Evolutionary conservation across 2,888 invertebrate species (phyloP).

Genomic region (Tipula helvola): DNA sequence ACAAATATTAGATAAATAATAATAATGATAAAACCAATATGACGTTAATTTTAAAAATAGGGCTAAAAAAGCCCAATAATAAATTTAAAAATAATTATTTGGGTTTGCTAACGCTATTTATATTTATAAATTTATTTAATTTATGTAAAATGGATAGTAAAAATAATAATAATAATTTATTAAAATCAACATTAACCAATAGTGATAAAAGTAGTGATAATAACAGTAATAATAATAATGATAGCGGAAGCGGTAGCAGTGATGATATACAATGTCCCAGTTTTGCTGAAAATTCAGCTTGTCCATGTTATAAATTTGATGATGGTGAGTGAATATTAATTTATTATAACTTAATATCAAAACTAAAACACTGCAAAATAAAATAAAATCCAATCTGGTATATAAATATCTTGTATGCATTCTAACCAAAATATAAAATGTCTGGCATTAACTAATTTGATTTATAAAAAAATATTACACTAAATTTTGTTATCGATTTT

Average conservation of each 20-base stretch:
- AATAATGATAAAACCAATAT: not conserved
- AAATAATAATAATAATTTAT: not conserved
- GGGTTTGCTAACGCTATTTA: not conserved
- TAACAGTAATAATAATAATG: not conserved
- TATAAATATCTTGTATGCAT: not conserved
- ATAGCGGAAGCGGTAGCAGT: slow-evolving; percentile 5
- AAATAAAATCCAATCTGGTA: not conserved
- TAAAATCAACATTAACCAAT: not conserved
- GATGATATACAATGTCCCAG: slow-evolving; percentile 52
- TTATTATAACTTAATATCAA: not conserved
- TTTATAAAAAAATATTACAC: not conserved
- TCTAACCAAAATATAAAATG: not conserved
- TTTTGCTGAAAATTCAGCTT: slow-evolving; percentile 63
- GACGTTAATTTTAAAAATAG: not conserved
- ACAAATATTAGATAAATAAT: not conserved
- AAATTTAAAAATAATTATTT: not conserved
- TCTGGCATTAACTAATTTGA: not conserved
- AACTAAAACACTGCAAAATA: no score
- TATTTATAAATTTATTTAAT: not conserved
- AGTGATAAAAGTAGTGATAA: not conserved
- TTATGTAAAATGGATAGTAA: not conserved
- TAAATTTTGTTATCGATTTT: not conserved
- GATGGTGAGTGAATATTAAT: slow-evolving; percentile 46
- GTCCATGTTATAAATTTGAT: slow-evolving; percentile 86
- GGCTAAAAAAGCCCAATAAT: not conserved